These are phyloP conservation scores for Sebastes iracundus DNA, from an alignment of 2,797 vertebrate species.

Conservation along the genomic window DNA sequence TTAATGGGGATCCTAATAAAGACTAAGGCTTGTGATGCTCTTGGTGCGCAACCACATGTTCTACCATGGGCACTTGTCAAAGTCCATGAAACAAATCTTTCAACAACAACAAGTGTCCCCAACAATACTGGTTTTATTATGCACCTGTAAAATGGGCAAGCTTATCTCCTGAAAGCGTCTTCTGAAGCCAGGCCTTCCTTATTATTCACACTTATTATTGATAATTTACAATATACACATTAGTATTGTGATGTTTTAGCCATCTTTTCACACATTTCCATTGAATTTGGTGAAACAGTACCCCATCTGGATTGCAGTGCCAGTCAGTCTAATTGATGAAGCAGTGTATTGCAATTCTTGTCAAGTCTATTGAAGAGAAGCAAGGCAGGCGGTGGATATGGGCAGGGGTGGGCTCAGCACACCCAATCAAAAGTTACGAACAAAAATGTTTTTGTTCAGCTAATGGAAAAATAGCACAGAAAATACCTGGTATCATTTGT, in stretches of 20 bases:
- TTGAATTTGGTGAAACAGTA: background rate
- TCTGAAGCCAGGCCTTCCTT: background rate
- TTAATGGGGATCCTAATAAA: conserved; percentile 34
- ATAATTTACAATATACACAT: background rate
- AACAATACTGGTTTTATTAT: too few species aligned
- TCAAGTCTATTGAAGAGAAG: too few species aligned
- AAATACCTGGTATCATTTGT: too few species aligned
- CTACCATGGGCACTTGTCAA: background rate
- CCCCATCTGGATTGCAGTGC: background rate
- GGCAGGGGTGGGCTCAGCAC: too few species aligned
- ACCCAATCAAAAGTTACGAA: too few species aligned
- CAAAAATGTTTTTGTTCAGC: too few species aligned
- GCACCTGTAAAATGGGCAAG: too few species aligned
- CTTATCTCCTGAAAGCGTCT: background rate
- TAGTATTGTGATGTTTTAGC: background rate
- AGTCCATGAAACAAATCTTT: conserved; percentile 17
- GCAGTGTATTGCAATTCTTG: background rate
- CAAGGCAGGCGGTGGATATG: too few species aligned
- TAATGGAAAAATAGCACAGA: too few species aligned
- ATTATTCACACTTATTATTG: background rate
- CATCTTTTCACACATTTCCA: background rate
- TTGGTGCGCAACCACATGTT: background rate
- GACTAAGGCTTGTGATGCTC: background rate
- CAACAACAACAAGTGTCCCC: background rate
- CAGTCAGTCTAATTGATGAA: background rate